Evolutionary conservation across 2,797 vertebrate genomes (phyloP).

Genomic region (Parambassis ranga): DNA sequence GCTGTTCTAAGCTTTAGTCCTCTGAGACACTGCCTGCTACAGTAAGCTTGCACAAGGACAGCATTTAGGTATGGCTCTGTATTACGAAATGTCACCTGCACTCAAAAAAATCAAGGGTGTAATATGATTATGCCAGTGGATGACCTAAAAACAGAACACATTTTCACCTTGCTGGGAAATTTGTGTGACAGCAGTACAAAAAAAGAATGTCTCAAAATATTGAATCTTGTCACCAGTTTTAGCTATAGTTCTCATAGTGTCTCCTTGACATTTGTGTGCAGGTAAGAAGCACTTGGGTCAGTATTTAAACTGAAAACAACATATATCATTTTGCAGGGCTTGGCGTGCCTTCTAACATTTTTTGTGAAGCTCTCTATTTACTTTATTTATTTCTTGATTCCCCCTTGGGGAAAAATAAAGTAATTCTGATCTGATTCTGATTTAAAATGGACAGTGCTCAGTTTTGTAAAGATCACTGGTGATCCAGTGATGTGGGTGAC

Average conservation of each 20-base stretch:
- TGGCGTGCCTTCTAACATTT: too few species aligned
- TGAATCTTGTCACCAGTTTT: not conserved
- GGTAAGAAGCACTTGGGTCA: too few species aligned
- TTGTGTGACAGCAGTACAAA: not conserved
- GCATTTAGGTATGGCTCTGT: constrained; percentile 17
- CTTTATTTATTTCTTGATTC: too few species aligned
- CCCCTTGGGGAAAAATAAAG: too few species aligned
- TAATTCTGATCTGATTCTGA: too few species aligned
- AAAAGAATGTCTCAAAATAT: not conserved
- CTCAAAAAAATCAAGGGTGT: constrained; percentile 15
- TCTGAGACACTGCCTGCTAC: constrained; percentile 19
- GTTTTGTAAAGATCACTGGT: too few species aligned
- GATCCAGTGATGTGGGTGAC: too few species aligned
- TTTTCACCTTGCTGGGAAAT: not conserved
- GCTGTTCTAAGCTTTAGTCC: not conserved
- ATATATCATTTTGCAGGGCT: too few species aligned
- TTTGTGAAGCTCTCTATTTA: too few species aligned
- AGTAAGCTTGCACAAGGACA: constrained; percentile 36
- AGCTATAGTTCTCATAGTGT: not conserved
- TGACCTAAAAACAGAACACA: not conserved
- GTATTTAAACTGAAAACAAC: too few species aligned
- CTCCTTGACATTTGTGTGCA: not conserved
- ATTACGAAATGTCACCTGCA: constrained; percentile 5
- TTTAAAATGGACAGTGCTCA: too few species aligned
- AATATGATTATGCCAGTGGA: constrained; percentile 26